Evolutionary conservation across 2,797 vertebrate species (phyloP), one percentile per base, ranked within the genome.

Genomic region (Sebastes taczanowskii): DNA sequence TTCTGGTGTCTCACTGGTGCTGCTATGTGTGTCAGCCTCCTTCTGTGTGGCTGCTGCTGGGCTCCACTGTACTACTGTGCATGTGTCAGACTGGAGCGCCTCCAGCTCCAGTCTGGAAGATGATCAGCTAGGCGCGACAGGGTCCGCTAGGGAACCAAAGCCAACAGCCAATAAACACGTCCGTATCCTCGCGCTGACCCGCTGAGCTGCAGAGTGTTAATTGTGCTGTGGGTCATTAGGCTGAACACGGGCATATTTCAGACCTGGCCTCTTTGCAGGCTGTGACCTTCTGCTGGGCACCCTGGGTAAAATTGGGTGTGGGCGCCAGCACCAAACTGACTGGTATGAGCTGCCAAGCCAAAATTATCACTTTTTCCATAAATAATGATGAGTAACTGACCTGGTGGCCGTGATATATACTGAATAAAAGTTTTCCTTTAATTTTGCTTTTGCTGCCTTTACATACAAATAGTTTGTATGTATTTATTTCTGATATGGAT

Each of bases 81-180:
- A 90, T 86, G 91, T 93, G 93, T 90, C 82, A 91, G 88, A 86
- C 90, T 92, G 92, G 91, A 92, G 55, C 23, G 80, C 82, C 88
- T 92, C 92, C 92, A 94, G 89, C 88, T 84, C 81, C 66, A 13
- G 84, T 87, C 87, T 94, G 91, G 93, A 89, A 89, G 87, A 84
- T 62, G 89, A 90, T 94, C 92, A 93, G 93, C 90, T 92, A 90
- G 88, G 73, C 67, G 20, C 63, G 60, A 72, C 60, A 22, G 79
- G 60, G 77, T 87, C 67, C 29, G 14, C 67, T 46, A 59, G 81
- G 77, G 80, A 84, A 85, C 64, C 82, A n/a, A 74, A 84, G 91
- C 91, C 87, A 89, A 56, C 87, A 89, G 90, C 89, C 90, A 93
- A 93, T 94, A 94, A 94, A 94, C 93, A 91, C 91, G 84, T 85